Evolutionary conservation across 30 jellyfish, hydroid and myxozoan genomes (phyloP), one percentile per base, ranked within the genome.

Genomic region (Euphysa ruthae): DNA sequence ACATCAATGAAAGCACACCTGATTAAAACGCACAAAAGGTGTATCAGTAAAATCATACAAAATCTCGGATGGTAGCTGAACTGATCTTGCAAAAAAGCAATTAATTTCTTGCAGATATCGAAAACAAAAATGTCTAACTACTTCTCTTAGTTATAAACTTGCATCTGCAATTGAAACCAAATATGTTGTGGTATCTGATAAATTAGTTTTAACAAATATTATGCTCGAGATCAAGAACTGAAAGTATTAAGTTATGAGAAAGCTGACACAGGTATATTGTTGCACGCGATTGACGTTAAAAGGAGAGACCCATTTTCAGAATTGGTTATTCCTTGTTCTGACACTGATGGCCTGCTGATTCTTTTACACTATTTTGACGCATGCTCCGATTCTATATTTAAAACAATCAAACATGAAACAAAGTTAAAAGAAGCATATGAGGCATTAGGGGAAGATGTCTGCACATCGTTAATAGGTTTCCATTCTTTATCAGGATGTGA

Each of bases 271-370:
- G 76, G 69, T 22, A 20, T 51, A 6, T 35, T 70, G 31, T 75
- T 70, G 38, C 66, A 70, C 35, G 61, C 82, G n/a, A 4, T 52
- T 30, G 77, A 70, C 31, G 66, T 70, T 43, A 63, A n/a, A n/a
- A 55, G 44, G 43, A 28, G 82, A 50, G 70, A 16, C 43, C 82
- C 82, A 13, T 54, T 55, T 54, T 70, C 61, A 28, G 78, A 70
- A 28, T 32, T 42, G 7, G 68, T 23, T 31, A 55, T 70, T 58
- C 26, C 44, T 28, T 70, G 76, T 10, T 54, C 63, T n/a, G 64
- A 52, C 55, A 70, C 76, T 29, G 82, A 70, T 70, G 82, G 52
- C 50, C 28, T 51, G 31, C 79, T 70, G 26, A 51, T 19, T 51
- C 21, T 51, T 19, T 12, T 12, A 19, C n/a, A n/a, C n/a, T n/a